These are phyloP conservation scores for Chrysogorgia sp. DNA, from an alignment of 92 coral and sea anemone species.

Conservation along the genomic window DNA sequence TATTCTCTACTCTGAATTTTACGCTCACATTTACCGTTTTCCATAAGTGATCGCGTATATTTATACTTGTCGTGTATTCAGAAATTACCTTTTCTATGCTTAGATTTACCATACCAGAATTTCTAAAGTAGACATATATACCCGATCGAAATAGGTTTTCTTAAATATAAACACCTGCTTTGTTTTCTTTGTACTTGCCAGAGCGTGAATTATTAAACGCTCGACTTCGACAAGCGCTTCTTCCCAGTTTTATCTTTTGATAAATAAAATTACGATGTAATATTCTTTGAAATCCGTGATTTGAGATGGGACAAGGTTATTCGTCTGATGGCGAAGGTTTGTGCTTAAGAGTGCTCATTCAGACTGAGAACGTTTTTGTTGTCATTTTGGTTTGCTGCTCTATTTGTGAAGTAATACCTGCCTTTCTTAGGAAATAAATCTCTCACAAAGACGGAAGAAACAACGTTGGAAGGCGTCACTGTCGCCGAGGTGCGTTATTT, in stretches of 20 bases:
- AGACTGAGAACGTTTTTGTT: conserved; percentile 8
- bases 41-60: too few species aligned
- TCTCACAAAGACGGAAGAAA: conserved; percentile 82
- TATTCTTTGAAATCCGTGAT: not conserved
- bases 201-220: conserved; percentile 46
- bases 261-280: conserved; percentile 10
- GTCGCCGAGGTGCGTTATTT: conserved; percentile 63
- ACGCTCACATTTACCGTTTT: too few species aligned
- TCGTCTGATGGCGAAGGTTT: conserved; percentile 72
- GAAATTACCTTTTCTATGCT: not conserved
- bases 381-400: conserved; percentile 47
- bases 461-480: conserved; percentile 87
- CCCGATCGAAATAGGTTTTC: not conserved
- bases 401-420: conserved; percentile 51
- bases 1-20: too few species aligned
- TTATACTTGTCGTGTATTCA: too few species aligned
- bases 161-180: conserved; percentile 28
- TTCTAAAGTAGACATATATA: too few species aligned
- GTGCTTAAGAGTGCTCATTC: conserved; percentile 11
- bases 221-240: conserved; percentile 34
- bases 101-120: too few species aligned
- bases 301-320: conserved; percentile 86
- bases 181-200: conserved; percentile 37
- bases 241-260: conserved; percentile 5
- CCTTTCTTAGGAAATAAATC: conserved; percentile 76